Conservation (phyloP, 2,113 vertebrate genomes). For the Pelvicachromis taeniatus region DNA sequence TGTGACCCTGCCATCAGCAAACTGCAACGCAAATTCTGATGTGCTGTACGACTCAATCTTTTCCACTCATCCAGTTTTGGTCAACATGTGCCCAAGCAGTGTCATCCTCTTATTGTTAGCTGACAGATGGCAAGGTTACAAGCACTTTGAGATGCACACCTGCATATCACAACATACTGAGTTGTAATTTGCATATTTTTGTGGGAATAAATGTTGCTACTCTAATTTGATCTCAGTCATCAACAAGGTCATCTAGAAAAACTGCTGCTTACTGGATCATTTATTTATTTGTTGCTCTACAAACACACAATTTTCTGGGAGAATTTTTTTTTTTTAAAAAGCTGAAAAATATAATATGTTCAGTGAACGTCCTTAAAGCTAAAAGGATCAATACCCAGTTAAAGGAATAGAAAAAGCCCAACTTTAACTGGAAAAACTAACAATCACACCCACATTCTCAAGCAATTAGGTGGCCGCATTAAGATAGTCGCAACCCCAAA, state of each 20-base stretch:
- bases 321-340: neutral
- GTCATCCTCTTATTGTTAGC: conserved; percentile 19
- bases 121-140: conserved; percentile 20
- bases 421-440: neutral
- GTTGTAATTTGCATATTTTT: neutral
- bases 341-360: neutral
- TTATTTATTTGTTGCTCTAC: neutral
- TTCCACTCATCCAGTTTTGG: neutral
- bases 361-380: neutral
- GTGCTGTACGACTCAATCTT: neutral
- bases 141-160: neutral
- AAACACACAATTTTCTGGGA: accelerated
- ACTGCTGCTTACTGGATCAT: neutral
- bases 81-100: neutral
- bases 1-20: neutral
- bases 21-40: neutral
- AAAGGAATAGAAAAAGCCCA: neutral
- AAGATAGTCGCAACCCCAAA: too few relatives aligned
- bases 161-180: neutral
- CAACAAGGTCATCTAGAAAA: neutral
- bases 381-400: neutral
- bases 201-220: neutral
- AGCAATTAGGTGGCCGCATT: neutral
- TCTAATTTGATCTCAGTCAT: neutral
- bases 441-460: accelerated